Base-by-base conservation (phyloP, 2,888 invertebrate genomes). In the Hypercompe scribonia region DNA sequence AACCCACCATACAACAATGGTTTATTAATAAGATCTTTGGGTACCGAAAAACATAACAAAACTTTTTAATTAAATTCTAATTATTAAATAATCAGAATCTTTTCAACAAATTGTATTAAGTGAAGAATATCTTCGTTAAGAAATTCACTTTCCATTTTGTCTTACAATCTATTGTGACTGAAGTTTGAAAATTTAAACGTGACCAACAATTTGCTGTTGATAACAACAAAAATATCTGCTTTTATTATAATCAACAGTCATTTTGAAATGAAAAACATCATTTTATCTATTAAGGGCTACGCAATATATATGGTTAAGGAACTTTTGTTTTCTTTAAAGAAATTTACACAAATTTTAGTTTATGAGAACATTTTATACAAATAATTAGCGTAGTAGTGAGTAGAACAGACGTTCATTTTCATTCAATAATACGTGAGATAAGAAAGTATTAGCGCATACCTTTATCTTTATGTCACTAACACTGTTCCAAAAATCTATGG, bases 101-200 rank as follows among this genome's bases (percentile, higher is more conserved):
- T 73, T 74, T 68, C 67, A 75, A 71, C 74, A 80, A 84, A 78
- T 80, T 80, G 84, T 81, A 80, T 77, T 82, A 71, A 76, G 76
- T 72, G 74, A 82, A 80, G 78, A 81, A 84, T 80, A 79, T 78
- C 78, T 84, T 76, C 78, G 67, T 83, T 82, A 78, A 83, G 86
- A 65, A 84, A 85, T 81, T 83, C 80, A 82, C 80, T 84, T 87
- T 84, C 80, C 81, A 84, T 85, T 88, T 85, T 79, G 80, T 82
- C 79, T 76, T 72, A 86, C 87, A n/a, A 64, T 28, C 39, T 39
- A 11, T 84, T 82, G 83, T 81, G 73, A 71, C 82, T 79, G 77
- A 88, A 88, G 86, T 88, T 87, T 81, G 81, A 76, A 81, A 83
- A 87, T 84, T 81, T 79, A 84, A 87, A 90, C 90, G 91, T 91